Evolutionary conservation across 2,888 invertebrate species (phyloP), one percentile per base, ranked within the genome.

Genomic region (Lutraria lutraria): DNA sequence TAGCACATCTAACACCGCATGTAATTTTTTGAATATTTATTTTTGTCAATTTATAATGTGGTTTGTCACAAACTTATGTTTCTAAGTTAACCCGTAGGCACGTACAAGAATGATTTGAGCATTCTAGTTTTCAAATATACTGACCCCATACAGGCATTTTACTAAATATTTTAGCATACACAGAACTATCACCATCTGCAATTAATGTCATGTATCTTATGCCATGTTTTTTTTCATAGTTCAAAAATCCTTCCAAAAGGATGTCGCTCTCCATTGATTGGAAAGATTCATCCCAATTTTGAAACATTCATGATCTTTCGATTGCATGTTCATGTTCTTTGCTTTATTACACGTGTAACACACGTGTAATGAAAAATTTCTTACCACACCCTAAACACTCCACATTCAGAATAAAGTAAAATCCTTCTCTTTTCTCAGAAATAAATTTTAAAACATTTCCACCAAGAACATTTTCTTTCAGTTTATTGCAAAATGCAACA

Each of bases 111-210:
- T 88, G 85, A 34, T 85, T 85, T 4, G 82, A 81, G 85, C 85
- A 88, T 63, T 85, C 85, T 25, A 81, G 10, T 60, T 81, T 88
- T 54, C 29, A 0, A 1, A 88, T 82, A 85, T 82, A 31, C 13
- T 56, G 56, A 15, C 88, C 72, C 88, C 85, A 88, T 6, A 81
- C 56, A 15, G 81, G 81, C 13, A 63, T 54, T 29, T 31, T 81
- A 29, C 52, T 53, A 43, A 81, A 21, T 8, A 72, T 81, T 10
- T 25, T 72, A 16, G 85, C 68, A 72, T 83, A 85, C 31, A 88
- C 88, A 21, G 85, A 85, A 53, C 88, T 88, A 16, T 85, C 82
- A 31, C 85, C 88, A 84, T 76, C 88, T 12, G 81, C 85, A 63
- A 88, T 56, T 1, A 88, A 12, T 34, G 29, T 76, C 79, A 79